Conservation (phyloP, 2,113 vertebrate species). For the Sterrhoptilus dennistouni region DNA sequence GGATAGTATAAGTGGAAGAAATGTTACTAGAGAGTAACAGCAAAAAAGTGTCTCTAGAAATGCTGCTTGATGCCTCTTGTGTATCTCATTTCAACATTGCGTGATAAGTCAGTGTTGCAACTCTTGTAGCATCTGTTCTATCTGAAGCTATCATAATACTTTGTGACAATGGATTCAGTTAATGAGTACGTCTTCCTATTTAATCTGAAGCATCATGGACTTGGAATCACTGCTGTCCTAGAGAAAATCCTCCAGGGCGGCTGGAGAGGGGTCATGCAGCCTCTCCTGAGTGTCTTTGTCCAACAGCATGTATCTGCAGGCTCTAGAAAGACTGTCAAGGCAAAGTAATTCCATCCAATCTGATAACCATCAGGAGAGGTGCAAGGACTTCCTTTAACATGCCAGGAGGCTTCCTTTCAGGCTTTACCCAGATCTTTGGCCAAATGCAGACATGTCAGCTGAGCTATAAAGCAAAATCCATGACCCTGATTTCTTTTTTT, state of each 20-base stretch:
- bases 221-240: not conserved
- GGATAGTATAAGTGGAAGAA: not conserved
- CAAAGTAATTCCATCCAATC: not conserved
- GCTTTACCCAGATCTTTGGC: not conserved
- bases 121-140: not conserved
- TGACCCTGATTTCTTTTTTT: not conserved
- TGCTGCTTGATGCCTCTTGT: not conserved
- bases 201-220: not conserved
- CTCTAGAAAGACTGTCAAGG: not conserved
- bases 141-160: not conserved
- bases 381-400: not conserved
- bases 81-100: not conserved
- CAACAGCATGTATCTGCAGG: not conserved
- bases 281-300: not conserved
- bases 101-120: not conserved
- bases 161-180: conserved; percentile 2
- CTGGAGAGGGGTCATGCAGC: not conserved
- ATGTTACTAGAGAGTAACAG: not conserved
- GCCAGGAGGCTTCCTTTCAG: not conserved
- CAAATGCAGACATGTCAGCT: not conserved
- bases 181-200: not conserved
- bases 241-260: not conserved
- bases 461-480: not conserved
- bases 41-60: not conserved
- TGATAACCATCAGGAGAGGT: not conserved